Evolutionary conservation across 2,888 invertebrate genomes (phyloP).

Genomic region (Rosalia funebris): DNA sequence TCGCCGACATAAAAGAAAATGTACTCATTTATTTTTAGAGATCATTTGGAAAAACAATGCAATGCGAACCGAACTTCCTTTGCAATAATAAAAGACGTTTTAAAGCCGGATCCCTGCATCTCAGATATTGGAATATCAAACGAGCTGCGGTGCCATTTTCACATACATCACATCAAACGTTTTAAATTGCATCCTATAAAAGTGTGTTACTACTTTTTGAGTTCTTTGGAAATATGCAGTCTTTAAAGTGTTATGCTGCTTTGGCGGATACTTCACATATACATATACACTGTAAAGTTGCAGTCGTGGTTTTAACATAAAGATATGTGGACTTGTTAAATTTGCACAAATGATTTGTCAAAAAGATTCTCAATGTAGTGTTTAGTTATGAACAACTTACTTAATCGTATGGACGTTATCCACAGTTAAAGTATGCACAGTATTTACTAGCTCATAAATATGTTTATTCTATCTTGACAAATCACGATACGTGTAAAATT

Average conservation of each 20-base stretch:
- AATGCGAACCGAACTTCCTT: neutral
- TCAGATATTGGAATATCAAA: constrained; percentile 5
- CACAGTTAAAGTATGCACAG: too few species aligned
- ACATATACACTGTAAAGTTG: too few species aligned
- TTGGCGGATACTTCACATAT: too few species aligned
- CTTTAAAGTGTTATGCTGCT: neutral
- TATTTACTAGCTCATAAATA: too few species aligned
- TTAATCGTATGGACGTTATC: too few species aligned
- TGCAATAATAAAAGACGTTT: constrained; percentile 8
- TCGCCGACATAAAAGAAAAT: constrained; percentile 10
- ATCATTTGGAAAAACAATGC: constrained; percentile 12
- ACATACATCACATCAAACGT: constrained; percentile 3
- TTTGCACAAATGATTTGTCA: too few species aligned
- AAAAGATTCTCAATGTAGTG: too few species aligned
- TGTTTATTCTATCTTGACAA: too few species aligned
- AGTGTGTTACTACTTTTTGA: constrained; percentile 2
- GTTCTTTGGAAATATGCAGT: neutral
- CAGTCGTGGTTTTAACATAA: too few species aligned
- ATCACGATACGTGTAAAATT: too few species aligned
- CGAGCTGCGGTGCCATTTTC: constrained; percentile 1
- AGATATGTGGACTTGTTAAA: too few species aligned
- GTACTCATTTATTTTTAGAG: constrained; percentile 5
- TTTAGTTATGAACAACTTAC: too few species aligned
- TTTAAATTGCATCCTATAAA: constrained; percentile 9
- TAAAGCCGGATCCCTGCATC: constrained; percentile 7